Evolutionary conservation across 2,888 invertebrate genomes (phyloP).

Genomic region (Chironomus riparius): DNA sequence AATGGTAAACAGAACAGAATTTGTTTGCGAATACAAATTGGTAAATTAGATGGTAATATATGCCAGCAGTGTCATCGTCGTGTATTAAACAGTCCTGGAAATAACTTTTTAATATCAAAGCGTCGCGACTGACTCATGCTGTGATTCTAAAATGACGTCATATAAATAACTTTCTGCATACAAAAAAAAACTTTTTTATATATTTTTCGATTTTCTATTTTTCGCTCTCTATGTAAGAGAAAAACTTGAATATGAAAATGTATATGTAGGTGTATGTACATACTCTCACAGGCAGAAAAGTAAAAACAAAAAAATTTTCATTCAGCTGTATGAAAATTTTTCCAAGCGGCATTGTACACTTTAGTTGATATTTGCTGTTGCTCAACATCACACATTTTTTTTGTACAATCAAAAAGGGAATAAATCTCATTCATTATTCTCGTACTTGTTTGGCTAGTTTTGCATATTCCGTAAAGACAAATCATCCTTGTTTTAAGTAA

Average conservation of each 20-base stretch:
- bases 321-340: constrained; percentile 5
- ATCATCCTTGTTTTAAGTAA: background rate
- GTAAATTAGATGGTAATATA: too few relatives aligned
- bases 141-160: background rate
- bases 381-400: constrained; percentile 9
- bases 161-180: background rate
- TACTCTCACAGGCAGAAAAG: background rate
- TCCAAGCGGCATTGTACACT: background rate
- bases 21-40: too few relatives aligned
- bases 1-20: too few relatives aligned
- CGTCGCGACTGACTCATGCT: background rate
- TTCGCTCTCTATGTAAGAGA: background rate
- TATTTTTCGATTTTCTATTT: background rate
- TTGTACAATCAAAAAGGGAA: background rate
- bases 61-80: too few relatives aligned
- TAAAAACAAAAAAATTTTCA: constrained; percentile 18
- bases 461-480: too few relatives aligned
- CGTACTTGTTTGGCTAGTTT: background rate
- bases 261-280: background rate
- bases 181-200: background rate
- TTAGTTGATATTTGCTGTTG: constrained; percentile 9
- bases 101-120: too few relatives aligned
- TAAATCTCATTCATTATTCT: background rate
- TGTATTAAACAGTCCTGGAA: too few relatives aligned
- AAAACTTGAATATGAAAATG: background rate